Evolutionary conservation across 2,888 invertebrate genomes (phyloP).

Genomic region (Tenthredo scrophulariae): DNA sequence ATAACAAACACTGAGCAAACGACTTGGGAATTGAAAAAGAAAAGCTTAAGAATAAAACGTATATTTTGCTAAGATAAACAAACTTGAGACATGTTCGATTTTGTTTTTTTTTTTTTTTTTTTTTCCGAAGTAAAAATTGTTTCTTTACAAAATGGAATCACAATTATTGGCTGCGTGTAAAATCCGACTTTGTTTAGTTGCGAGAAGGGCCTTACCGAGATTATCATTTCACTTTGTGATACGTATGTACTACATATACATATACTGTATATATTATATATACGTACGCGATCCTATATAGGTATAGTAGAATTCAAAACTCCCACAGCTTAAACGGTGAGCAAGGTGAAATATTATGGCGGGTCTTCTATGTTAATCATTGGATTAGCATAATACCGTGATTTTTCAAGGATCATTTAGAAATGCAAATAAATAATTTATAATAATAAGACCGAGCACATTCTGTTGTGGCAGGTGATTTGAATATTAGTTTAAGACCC

Average conservation of each 20-base stretch:
- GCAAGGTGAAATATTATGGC: conserved; percentile 76
- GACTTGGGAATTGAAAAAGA: too few species aligned
- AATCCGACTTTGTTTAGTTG: conserved; percentile 1
- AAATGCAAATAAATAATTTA: conserved; percentile 79
- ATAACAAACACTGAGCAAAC: background rate
- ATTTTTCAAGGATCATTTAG: conserved; percentile 78
- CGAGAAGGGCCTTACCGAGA: background rate
- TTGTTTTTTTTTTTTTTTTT: background rate
- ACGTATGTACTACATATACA: background rate
- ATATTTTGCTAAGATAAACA: background rate
- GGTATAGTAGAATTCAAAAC: conserved; percentile 54
- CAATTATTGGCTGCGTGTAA: background rate
- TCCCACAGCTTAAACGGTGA: conserved; percentile 65
- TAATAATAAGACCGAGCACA: conserved; percentile 75
- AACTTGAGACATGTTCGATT: background rate
- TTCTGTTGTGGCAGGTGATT: conserved; percentile 56
- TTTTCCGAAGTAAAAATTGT: background rate
- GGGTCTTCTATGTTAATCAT: conserved; percentile 77
- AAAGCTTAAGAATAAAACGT: too few species aligned
- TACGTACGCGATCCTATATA: background rate
- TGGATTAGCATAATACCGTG: conserved; percentile 78
- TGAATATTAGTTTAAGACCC: conserved; percentile 53
- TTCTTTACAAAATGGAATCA: background rate
- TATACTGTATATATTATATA: background rate
- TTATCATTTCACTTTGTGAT: conserved; percentile 6